Base-by-base conservation (phyloP, 1,140 invertebrate species). In the Hycleus phaleratus region DNA sequence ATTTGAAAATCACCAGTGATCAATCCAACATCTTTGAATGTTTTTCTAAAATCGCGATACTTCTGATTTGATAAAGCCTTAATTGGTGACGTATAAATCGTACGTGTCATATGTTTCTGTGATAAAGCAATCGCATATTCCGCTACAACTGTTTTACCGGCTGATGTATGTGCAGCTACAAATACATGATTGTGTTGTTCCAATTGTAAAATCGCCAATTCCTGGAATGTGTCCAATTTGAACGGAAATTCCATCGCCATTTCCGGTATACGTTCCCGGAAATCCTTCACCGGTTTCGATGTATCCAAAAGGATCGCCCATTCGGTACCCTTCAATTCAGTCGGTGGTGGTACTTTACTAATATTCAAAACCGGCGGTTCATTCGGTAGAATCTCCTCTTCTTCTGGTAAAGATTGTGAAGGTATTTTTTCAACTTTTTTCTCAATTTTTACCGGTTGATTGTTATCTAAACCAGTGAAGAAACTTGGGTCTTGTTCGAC, bases 31-130 rank as follows among this genome's bases (percentile, higher is more conserved):
- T 93, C 91, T 53, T 92, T 87, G 72, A 97, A 98, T 46, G 83
- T 87, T 46, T 85, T 85, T 72, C 92, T 95, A 72, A 99, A 98
- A 70, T 99, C 97, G 40, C 95, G 82, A 77, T 94, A 99, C 73
- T 99, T 99, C 73, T 99, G 97, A 80, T 99, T 99, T 0, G 97
- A 99, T 4, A 99, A 76, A 0, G 97, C 97, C 79, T 99, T 99
- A 47, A 99, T 98, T 1, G 97, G 97, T 1, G 97, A 99, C 1
- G 97, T 99, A 74, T 99, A 99, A 60, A 99, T 93, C 7, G 92
- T 87, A 72, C 94, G 87, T 0, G 95, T 97, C 79, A 91, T 91
- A 71, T 98, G 92, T 65, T 90, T 87, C 66, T 90, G 84, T 9
- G 93, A 93, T 59, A 98, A 78, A 0, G 96, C 96, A 66, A 94